These are phyloP conservation scores for Malacosoma neustria DNA, from an alignment of 2,888 invertebrate species.

Conservation along the genomic window DNA sequence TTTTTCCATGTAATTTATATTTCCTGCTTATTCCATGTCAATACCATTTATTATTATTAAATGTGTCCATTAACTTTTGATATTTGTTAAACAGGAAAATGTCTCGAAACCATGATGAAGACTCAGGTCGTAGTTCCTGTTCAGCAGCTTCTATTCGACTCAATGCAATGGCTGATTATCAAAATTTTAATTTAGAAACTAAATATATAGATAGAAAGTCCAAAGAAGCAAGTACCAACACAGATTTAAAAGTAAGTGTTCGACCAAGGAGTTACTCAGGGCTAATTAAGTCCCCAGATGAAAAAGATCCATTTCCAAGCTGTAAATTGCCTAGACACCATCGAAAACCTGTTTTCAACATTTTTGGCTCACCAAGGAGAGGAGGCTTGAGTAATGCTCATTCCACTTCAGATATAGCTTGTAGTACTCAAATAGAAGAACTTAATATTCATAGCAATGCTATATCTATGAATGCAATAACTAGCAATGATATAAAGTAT, in stretches of 20 bases:
- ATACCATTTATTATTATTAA: too few relatives aligned
- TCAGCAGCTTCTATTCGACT: slow-evolving; percentile 56
- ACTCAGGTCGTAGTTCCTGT: slow-evolving; percentile 66
- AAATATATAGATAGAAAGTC: slow-evolving; percentile 22
- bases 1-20: too few relatives aligned
- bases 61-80: too few relatives aligned
- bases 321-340: slow-evolving; percentile 39
- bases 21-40: too few relatives aligned
- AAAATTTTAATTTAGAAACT: slow-evolving; percentile 23
- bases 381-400: slow-evolving; percentile 63
- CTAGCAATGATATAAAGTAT: slow-evolving; percentile 25
- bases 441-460: slow-evolving; percentile 36
- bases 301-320: slow-evolving; percentile 64
- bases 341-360: slow-evolving; percentile 44
- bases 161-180: slow-evolving; percentile 45
- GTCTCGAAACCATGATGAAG: slow-evolving; percentile 58
- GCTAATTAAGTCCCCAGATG: slow-evolving; percentile 62
- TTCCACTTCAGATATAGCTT: slow-evolving; percentile 59
- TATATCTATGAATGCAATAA: slow-evolving; percentile 43
- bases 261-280: slow-evolving; percentile 49
- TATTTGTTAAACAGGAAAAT: too few relatives aligned
- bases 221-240: slow-evolving; percentile 62
- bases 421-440: slow-evolving; percentile 60
- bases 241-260: slow-evolving; percentile 64
- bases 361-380: slow-evolving; percentile 48